Percentiles rank a stretch among this genome's conserved stretches.
Conservation (phyloP, 2,888 invertebrate species). For the Hirudinaria manillensis region DNA sequence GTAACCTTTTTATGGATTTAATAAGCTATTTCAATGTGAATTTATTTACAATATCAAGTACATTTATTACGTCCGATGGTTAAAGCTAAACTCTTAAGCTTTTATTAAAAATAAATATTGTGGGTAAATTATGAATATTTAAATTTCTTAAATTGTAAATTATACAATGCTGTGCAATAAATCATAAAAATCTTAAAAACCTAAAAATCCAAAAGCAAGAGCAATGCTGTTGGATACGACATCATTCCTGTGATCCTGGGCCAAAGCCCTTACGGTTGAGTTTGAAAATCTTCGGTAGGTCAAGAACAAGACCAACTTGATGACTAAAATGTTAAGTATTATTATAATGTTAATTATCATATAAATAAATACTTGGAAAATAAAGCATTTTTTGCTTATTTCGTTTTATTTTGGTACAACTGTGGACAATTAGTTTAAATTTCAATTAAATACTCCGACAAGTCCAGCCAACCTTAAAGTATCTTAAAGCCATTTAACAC, state of each 20-base stretch:
- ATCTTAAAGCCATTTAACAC: too few relatives aligned
- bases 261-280: slow-evolving; percentile 51
- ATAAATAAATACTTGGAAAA: too few relatives aligned
- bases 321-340: slow-evolving; percentile 42
- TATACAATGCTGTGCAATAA: too few relatives aligned
- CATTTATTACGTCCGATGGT: not conserved
- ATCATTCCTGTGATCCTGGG: slow-evolving; percentile 57
- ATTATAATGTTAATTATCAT: not conserved
- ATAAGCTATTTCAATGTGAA: not conserved
- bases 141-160: not conserved
- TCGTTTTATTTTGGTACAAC: too few relatives aligned
- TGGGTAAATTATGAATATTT: not conserved
- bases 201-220: slow-evolving; percentile 54
- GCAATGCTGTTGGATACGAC: slow-evolving; percentile 55
- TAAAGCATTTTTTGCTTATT: too few relatives aligned
- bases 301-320: slow-evolving; percentile 47
- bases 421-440: too few relatives aligned
- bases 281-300: slow-evolving; percentile 44
- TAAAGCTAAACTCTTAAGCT: too few relatives aligned
- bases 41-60: not conserved
- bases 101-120: not conserved
- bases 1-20: slow-evolving; percentile 10
- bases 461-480: too few relatives aligned
- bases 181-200: slow-evolving; percentile 29
- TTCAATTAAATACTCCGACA: too few relatives aligned